Percentiles rank a stretch among this genome's conserved stretches.
These are phyloP conservation scores for Petaurus breviceps DNA, from an alignment of 2,113 vertebrate genomes.

Conservation along the genomic window DNA sequence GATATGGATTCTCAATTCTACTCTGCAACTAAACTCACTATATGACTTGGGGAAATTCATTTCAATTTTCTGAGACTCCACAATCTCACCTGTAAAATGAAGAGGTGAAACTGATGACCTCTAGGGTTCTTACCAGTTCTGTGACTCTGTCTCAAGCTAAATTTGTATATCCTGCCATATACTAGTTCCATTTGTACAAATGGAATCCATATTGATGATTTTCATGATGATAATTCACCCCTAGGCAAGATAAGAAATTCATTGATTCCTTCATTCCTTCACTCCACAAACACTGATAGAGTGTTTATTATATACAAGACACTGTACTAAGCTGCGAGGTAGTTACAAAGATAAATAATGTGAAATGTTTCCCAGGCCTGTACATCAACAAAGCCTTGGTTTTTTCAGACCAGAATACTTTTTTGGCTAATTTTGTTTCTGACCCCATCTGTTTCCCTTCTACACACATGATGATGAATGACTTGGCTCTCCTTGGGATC, in stretches of 20 bases:
- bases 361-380: not conserved
- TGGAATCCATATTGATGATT: not conserved
- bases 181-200: not conserved
- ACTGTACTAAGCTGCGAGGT: not conserved
- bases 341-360: not conserved
- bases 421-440: not conserved
- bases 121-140: not conserved
- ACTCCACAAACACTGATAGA: not conserved
- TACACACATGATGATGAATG: not conserved
- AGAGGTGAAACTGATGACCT: not conserved
- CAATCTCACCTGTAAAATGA: not conserved
- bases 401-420: not conserved
- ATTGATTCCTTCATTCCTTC: not conserved
- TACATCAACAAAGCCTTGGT: not conserved
- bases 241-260: not conserved
- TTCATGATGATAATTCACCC: not conserved
- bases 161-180: not conserved
- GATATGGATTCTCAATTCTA: not conserved
- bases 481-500: not conserved
- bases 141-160: not conserved
- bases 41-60: not conserved
- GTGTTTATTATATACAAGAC: not conserved
- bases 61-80: not conserved
- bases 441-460: not conserved
- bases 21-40: not conserved